Evolutionary conservation across 2,113 vertebrate species (phyloP), one percentile per base, ranked within the genome.

Genomic region (Pedionomus torquatus): DNA sequence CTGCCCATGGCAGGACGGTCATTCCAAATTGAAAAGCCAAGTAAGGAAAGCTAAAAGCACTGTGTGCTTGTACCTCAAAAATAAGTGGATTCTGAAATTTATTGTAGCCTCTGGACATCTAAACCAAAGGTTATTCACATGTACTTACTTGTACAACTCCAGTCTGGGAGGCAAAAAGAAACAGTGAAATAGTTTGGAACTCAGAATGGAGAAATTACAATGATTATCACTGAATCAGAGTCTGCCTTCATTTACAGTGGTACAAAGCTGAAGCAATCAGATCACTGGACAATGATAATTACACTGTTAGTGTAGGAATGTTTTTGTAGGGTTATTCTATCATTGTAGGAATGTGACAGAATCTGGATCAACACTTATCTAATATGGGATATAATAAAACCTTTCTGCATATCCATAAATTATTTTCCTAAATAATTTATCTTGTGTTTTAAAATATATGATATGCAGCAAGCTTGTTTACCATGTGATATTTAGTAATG

Each of bases 201-300:
- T 77, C 43, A 35, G 72, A 74, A 68, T 48, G 57, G 25, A 93
- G 92, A 90, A 91, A 92, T 48, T 64, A 19, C 65, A 89, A 17
- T 21, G 46, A n/a, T 57, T 95, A 68, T 84, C 93, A 75, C 64
- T 52, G 70, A 71, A 82, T 88, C 72, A 91, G 60, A 52, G 31
- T 69, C 89, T 92, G 70, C 46, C 58, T 83, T 89, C 48, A 20
- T 52, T 82, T 79, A 57, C 37, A 91, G 65, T 8, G 13, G 44
- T n/a, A 65, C 44, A 79, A 82, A 85, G 48, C 74, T 95, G 61
- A 91, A 90, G 57, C 3, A 87, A 31, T 60, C 81, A 93, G 91
- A 91, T 95, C 74, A 52, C 71, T 63, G 78, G 70, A 68, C 87
- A 90, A 93, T 76, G 75, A 52, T 72, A 90, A 96, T 72, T 69